These are phyloP conservation scores for Onychomys leucogaster DNA, from an alignment of 2,797 vertebrate species.

Conservation along the genomic window DNA sequence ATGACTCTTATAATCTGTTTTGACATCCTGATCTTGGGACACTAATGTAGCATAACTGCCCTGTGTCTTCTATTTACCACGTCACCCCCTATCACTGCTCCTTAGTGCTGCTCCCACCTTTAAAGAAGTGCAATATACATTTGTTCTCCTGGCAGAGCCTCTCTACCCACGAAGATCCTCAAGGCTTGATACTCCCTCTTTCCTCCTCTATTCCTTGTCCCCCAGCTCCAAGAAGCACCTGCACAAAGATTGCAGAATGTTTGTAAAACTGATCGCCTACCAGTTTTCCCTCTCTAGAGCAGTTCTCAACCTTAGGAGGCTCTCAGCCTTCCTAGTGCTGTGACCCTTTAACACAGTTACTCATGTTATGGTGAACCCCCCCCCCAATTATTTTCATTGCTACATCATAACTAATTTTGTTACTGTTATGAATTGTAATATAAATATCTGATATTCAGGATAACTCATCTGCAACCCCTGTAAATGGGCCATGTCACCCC, in stretches of 20 bases:
- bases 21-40: background rate
- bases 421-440: background rate
- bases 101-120: fast-evolving
- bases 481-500: too few relatives aligned
- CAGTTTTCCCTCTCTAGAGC: background rate
- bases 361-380: background rate
- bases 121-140: fast-evolving
- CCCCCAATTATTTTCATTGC: background rate
- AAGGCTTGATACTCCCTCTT: background rate
- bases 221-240: background rate
- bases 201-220: background rate
- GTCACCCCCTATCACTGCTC: fast-evolving
- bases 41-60: background rate
- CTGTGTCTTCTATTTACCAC: background rate
- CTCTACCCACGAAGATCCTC: background rate
- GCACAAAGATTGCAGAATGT: background rate
- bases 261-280: background rate
- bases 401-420: background rate
- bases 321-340: background rate
- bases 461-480: background rate
- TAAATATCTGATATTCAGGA: background rate
- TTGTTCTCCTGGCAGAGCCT: background rate
- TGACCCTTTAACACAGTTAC: background rate
- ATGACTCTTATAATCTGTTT: background rate
- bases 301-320: too few relatives aligned